Evolutionary conservation across 92 coral and sea anemone genomes (phyloP).

Genomic region (Heliopora coerulea): DNA sequence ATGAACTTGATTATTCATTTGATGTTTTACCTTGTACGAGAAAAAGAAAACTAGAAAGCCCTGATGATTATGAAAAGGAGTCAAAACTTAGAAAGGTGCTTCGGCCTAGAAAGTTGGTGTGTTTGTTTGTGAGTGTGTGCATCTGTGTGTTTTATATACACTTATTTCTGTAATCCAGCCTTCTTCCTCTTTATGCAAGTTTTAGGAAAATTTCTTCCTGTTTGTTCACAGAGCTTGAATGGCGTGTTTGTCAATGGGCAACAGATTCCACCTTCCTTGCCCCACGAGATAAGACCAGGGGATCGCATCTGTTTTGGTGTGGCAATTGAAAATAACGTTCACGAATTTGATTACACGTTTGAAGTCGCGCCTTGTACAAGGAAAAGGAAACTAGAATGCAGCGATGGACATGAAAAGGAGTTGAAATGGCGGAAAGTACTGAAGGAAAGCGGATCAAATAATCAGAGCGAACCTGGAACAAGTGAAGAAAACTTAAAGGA

Average conservation of each 20-base stretch:
- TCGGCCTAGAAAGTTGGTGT: too few relatives aligned
- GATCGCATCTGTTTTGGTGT: constrained; percentile 92
- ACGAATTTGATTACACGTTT: constrained; percentile 92
- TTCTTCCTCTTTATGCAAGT: too few relatives aligned
- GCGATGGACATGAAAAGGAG: constrained; percentile 54
- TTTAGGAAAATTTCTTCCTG: too few relatives aligned
- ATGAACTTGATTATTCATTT: too few relatives aligned
- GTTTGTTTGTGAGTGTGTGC: too few relatives aligned
- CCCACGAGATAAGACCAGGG: constrained; percentile 64
- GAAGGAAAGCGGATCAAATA: constrained; percentile 60
- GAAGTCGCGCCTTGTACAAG: constrained; percentile 63
- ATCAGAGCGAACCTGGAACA: constrained; percentile 33
- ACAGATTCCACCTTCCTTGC: constrained; percentile 55
- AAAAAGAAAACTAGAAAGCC: too few relatives aligned
- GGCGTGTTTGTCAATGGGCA: constrained; percentile 88
- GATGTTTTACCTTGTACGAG: too few relatives aligned
- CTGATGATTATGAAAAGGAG: too few relatives aligned
- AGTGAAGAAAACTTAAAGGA: constrained; percentile 27
- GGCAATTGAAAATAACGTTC: constrained; percentile 72
- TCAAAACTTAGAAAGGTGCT: too few relatives aligned
- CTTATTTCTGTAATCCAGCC: too few relatives aligned
- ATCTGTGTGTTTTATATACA: too few relatives aligned
- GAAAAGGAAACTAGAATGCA: constrained; percentile 66
- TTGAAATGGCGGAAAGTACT: constrained; percentile 71
- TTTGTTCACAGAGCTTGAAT: constrained; percentile 79